These are phyloP conservation scores for Pteropus alecto DNA, from an alignment of 2,113 vertebrate species.

Conservation along the genomic window DNA sequence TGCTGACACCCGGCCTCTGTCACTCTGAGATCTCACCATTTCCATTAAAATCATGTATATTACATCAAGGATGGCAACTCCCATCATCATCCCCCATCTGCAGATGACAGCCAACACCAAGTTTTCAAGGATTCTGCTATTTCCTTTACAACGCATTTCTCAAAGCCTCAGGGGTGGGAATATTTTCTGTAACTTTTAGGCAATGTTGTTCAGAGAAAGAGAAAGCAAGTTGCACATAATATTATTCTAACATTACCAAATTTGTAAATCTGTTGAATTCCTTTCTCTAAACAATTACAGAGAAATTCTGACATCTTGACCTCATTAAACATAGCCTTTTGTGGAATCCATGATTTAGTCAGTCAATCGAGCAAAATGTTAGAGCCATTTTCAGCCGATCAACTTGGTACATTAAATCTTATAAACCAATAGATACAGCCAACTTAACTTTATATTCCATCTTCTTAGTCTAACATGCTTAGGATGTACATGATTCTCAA, in stretches of 20 bases:
- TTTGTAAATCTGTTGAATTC: conserved; percentile 23
- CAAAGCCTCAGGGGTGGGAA: background rate
- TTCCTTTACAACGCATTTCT: conserved; percentile 21
- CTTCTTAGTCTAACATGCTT: background rate
- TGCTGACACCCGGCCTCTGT: background rate
- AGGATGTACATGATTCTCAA: background rate
- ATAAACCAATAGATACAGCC: background rate
- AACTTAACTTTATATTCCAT: background rate
- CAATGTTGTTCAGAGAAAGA: background rate
- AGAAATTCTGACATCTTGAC: background rate
- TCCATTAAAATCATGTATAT: background rate
- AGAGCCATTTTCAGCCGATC: background rate
- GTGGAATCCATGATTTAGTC: background rate
- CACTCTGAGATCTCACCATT: background rate
- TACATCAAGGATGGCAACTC: background rate
- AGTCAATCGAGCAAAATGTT: background rate
- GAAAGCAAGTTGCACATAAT: background rate
- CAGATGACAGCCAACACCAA: background rate
- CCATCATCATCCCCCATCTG: background rate
- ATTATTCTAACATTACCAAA: conserved; percentile 24
- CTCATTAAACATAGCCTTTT: conserved; percentile 6
- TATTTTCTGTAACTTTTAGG: conserved; percentile 1
- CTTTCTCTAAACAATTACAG: conserved; percentile 36
- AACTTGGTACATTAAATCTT: background rate
- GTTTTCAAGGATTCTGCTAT: background rate